phyloP scores from a whole-genome alignment of 2,113 vertebrate species.

The Erythrocebus patas region DNA sequence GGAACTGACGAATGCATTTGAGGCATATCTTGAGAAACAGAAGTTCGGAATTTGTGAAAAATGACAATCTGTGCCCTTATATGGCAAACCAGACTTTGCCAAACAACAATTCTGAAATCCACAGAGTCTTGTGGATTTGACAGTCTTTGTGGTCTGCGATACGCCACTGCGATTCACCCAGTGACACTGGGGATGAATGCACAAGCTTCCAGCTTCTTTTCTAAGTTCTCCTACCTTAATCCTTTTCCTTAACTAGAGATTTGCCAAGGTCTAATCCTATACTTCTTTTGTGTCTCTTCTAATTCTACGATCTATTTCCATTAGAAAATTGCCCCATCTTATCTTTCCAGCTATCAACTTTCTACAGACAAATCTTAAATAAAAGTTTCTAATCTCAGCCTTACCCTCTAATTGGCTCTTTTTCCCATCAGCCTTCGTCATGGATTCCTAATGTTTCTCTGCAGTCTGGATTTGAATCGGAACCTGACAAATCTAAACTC shows the following conservation, averaged over 20 bases:
- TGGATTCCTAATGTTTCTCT: not conserved
- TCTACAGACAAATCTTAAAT: not conserved
- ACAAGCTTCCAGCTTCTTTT: not conserved
- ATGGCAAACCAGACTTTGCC: conserved; percentile 51
- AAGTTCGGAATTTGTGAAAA: conserved; percentile 45
- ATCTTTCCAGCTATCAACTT: not conserved
- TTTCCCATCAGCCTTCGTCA: not conserved
- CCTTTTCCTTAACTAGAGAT: not conserved
- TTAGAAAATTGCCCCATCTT: not conserved
- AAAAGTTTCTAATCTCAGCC: not conserved
- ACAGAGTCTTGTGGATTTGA: conserved; percentile 27
- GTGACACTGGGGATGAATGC: not conserved
- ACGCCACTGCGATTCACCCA: not conserved
- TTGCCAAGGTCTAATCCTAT: not conserved
- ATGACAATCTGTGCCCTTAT: conserved; percentile 49
- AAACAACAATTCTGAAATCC: conserved; percentile 29
- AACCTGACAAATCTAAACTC: not conserved
- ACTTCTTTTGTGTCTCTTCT: not conserved
- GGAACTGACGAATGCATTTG: not conserved
- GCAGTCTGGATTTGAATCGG: not conserved
- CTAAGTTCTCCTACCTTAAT: not conserved
- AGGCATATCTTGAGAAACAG: conserved; percentile 39
- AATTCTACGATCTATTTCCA: not conserved
- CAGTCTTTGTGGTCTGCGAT: conserved; percentile 23
- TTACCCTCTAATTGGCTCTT: not conserved